phyloP scores from a whole-genome alignment of 2,797 vertebrate species.

The Crax fasciolata region DNA sequence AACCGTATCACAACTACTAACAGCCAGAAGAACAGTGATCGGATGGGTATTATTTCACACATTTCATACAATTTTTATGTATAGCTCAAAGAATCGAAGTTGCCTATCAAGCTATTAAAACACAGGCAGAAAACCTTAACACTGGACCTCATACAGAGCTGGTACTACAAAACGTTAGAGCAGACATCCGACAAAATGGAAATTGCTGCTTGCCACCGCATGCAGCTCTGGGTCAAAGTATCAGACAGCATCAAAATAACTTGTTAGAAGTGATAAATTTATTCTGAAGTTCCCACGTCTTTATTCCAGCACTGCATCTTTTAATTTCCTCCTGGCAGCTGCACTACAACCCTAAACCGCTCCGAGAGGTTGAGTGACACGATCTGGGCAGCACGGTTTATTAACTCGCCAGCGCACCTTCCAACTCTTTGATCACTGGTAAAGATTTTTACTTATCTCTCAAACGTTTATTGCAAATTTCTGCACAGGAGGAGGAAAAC shows the following conservation, averaged over 20 bases:
- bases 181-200: background rate
- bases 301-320: conserved; percentile 2
- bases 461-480: background rate
- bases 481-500: background rate
- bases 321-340: conserved; percentile 50
- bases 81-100: background rate
- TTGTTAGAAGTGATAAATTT: background rate
- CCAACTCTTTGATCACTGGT: conserved; percentile 33
- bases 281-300: background rate
- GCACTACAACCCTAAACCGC: background rate
- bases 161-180: background rate
- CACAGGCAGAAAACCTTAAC: background rate
- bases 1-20: background rate
- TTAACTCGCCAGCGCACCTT: background rate
- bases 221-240: background rate
- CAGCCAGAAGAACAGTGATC: background rate
- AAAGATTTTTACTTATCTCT: conserved; percentile 8
- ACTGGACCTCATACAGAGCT: background rate
- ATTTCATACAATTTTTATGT: background rate
- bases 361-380: background rate
- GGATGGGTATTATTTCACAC: background rate
- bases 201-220: background rate
- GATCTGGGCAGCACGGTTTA: background rate
- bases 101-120: background rate
- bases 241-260: conserved; percentile 36